These are phyloP conservation scores for Oscheius onirici DNA, from an alignment of 2,888 invertebrate genomes.

Conservation along the genomic window DNA sequence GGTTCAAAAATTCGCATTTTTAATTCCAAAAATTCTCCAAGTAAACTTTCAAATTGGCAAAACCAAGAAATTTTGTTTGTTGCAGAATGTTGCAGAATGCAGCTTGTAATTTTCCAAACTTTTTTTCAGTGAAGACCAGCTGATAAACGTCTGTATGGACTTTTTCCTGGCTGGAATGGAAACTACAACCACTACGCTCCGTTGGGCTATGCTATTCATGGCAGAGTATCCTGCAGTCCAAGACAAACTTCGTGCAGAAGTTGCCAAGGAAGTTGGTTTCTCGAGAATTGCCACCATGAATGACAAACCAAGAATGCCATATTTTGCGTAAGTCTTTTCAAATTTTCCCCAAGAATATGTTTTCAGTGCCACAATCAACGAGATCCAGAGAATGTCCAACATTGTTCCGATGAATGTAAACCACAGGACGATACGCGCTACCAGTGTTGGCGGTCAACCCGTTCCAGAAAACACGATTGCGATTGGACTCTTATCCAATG, in stretches of 20 bases:
- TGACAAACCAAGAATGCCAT: conserved; percentile 46
- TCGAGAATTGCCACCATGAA: conserved; percentile 38
- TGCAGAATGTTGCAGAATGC: not conserved
- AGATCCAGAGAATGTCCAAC: conserved; percentile 45
- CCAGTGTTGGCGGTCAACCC: conserved; percentile 20
- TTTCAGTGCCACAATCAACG: conserved; percentile 39
- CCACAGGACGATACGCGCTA: conserved; percentile 28
- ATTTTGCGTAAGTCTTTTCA: conserved; percentile 30
- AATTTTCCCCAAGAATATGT: not conserved
- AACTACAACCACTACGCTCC: conserved; percentile 51
- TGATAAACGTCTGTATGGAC: conserved; percentile 35
- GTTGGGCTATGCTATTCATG: conserved; percentile 51
- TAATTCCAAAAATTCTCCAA: not conserved
- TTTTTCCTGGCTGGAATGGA: conserved; percentile 63
- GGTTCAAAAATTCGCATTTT: not conserved
- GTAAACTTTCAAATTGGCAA: not conserved
- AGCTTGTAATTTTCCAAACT: not conserved
- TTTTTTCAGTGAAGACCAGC: conserved; percentile 16
- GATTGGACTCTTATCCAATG: conserved; percentile 33
- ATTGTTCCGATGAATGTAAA: conserved; percentile 42
- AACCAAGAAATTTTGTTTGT: not conserved
- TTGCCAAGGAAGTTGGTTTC: conserved; percentile 39
- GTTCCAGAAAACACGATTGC: conserved; percentile 37
- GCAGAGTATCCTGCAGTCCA: conserved; percentile 49
- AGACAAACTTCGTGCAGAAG: conserved; percentile 46